These are phyloP conservation scores for Polyergus mexicanus DNA, from an alignment of 1,140 invertebrate genomes.

Conservation along the genomic window DNA sequence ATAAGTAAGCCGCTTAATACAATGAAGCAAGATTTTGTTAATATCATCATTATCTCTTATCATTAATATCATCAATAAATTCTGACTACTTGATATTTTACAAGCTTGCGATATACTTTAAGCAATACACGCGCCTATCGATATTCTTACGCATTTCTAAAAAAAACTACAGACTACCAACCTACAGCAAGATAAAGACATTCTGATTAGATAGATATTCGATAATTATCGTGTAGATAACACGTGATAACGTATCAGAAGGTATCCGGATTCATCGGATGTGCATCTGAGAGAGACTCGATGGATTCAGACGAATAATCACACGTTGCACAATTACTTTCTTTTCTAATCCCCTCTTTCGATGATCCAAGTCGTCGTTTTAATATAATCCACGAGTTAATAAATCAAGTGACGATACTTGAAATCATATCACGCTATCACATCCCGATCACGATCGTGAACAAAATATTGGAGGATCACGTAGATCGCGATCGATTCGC, in stretches of 20 bases:
- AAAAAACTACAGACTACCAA: background rate
- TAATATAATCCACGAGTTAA: background rate
- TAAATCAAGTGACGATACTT: background rate
- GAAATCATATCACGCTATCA: background rate
- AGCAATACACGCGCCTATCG: background rate
- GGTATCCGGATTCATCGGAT: background rate
- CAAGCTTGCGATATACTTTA: background rate
- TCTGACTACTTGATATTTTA: background rate
- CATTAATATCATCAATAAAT: background rate
- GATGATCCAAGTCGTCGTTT: background rate
- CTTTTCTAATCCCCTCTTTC: background rate
- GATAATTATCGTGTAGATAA: constrained; percentile 8
- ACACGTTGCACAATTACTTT: constrained; percentile 27
- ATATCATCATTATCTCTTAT: background rate
- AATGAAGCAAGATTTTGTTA: background rate
- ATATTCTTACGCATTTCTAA: background rate
- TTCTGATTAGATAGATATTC: no score
- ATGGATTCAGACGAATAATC: background rate
- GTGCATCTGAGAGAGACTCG: constrained; percentile 9
- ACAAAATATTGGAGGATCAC: background rate
- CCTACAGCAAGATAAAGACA: background rate
- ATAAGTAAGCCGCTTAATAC: background rate
- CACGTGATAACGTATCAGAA: constrained; percentile 53
- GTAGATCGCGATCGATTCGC: constrained; percentile 10
- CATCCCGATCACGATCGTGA: constrained; percentile 3